Percentiles rank a stretch among this genome's conserved stretches.
These are phyloP conservation scores for Probaryconus sp. DNA, from an alignment of 1,140 invertebrate genomes.

Conservation along the genomic window DNA sequence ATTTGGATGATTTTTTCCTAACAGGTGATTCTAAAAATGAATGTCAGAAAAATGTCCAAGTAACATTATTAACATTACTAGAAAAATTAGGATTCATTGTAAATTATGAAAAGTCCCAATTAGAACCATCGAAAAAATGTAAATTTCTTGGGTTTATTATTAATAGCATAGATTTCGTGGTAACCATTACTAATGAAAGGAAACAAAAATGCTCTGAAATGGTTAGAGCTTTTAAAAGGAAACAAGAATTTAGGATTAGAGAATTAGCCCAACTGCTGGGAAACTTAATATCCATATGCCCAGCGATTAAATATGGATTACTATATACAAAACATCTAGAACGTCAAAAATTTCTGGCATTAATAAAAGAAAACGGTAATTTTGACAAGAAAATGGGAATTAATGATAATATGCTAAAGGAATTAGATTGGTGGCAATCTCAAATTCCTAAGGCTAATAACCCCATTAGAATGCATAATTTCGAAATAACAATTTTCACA, in stretches of 20 bases:
- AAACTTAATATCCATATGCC: slow-evolving; percentile 41
- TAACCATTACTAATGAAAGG: slow-evolving; percentile 12
- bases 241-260: slow-evolving; percentile 21
- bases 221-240: not conserved
- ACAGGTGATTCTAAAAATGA: not conserved
- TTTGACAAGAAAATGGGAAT: slow-evolving; percentile 25
- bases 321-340: slow-evolving; percentile 51
- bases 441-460: too few species aligned
- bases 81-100: slow-evolving; percentile 53
- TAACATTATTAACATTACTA: slow-evolving; percentile 2
- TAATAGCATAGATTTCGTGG: not conserved
- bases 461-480: too few species aligned
- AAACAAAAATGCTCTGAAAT: not conserved
- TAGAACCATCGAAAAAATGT: slow-evolving; percentile 17
- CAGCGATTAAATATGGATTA: slow-evolving; percentile 47
- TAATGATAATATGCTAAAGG: too few species aligned
- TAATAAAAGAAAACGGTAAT: not conserved
- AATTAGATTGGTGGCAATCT: too few species aligned
- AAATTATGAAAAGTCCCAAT: slow-evolving; percentile 31
- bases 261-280: slow-evolving; percentile 52
- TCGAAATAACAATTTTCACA: too few species aligned
- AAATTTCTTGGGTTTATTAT: slow-evolving; percentile 53
- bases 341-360: too few species aligned
- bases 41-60: slow-evolving; percentile 1
- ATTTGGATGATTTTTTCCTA: slow-evolving; percentile 21